A percentile compares a stretch with the other conserved stretches of the same genome.
phyloP scores from a whole-genome alignment of 2,797 vertebrate genomes.

The Phataginus tricuspis region DNA sequence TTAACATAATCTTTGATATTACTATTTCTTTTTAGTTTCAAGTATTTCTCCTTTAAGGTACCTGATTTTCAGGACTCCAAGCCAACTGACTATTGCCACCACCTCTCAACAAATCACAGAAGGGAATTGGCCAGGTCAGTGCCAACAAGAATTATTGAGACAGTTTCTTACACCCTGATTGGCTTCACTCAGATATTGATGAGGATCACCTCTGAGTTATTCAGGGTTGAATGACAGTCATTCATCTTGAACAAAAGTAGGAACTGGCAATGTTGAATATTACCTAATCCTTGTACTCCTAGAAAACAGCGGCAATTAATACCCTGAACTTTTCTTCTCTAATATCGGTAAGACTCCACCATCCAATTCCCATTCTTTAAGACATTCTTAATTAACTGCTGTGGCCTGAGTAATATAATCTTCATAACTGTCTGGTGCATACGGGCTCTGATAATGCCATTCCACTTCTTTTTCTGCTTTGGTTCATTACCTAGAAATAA shows the following conservation, averaged over 20 bases:
- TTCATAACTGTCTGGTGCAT: background rate
- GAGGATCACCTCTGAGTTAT: background rate
- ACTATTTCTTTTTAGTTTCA: background rate
- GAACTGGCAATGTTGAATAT: background rate
- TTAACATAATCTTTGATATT: background rate
- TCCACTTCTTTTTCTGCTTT: background rate
- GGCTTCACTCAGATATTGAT: background rate
- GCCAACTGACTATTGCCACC: background rate
- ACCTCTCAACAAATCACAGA: background rate
- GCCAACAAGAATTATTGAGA: background rate
- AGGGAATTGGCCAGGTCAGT: background rate
- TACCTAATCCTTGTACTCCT: background rate
- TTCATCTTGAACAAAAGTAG: background rate
- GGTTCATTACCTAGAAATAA: background rate
- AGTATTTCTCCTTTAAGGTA: background rate
- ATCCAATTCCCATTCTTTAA: background rate
- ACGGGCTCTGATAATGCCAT: background rate
- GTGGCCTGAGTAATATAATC: background rate
- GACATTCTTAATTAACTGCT: background rate
- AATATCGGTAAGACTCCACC: background rate
- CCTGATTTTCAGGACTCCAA: background rate
- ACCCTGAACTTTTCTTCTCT: background rate
- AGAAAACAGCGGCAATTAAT: background rate
- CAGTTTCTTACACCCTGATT: background rate
- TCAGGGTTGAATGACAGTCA: background rate